These are phyloP conservation scores for Lytechinus variegatus DNA, from an alignment of 35 echinoderm and acorn worm species.

Conservation along the genomic window DNA sequence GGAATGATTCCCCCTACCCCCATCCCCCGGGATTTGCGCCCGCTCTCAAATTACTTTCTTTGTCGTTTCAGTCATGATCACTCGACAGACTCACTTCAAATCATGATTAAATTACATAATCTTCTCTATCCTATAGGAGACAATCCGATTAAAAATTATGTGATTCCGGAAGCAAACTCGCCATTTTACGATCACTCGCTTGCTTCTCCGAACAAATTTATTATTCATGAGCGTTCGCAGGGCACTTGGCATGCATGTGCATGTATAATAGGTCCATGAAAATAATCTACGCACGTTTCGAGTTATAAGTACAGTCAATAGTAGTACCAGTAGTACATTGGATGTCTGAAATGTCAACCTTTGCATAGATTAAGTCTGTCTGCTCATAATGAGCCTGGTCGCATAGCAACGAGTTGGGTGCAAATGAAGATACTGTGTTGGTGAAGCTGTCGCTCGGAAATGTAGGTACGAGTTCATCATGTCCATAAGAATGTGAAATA, in stretches of 20 bases:
- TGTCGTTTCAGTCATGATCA: no score
- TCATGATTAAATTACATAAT: neutral
- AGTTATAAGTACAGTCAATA: no score
- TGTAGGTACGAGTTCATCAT: neutral
- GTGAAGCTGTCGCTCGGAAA: neutral
- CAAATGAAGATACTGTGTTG: conserved; percentile 13
- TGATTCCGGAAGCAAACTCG: neutral
- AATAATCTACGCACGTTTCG: no score
- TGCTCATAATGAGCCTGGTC: conserved; percentile 25
- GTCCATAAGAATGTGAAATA: neutral
- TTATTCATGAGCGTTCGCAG: conserved; percentile 5
- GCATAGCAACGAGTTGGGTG: conserved; percentile 30
- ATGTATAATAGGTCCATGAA: neutral
- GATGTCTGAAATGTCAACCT: conserved; percentile 21
- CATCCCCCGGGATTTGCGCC: no score
- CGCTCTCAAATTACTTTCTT: no score
- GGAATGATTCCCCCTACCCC: no score
- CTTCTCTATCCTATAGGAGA: neutral
- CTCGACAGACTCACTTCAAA: neutral
- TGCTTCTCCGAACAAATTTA: neutral
- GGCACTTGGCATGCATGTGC: neutral
- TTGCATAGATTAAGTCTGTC: conserved; percentile 40
- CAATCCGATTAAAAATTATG: conserved; percentile 3
- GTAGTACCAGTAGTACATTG: neutral
- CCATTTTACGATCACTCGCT: neutral